These are phyloP conservation scores for Cotesia glomerata DNA, from an alignment of 1,140 invertebrate species.

Conservation along the genomic window DNA sequence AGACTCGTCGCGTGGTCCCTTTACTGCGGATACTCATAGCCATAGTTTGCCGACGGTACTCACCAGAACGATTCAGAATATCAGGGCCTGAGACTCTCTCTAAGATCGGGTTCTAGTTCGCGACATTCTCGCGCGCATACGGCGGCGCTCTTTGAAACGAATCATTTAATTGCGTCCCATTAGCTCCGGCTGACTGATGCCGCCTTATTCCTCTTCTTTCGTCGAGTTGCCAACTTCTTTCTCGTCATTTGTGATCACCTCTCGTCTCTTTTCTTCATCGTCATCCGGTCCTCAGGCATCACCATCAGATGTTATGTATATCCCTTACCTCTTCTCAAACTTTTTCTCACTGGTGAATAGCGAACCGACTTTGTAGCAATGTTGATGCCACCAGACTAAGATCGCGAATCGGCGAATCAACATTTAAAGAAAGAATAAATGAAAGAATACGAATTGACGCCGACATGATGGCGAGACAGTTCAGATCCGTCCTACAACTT, in stretches of 20 bases:
- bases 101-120: slow-evolving; percentile 52
- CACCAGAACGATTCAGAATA: neutral
- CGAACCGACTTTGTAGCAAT: slow-evolving; percentile 34
- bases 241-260: slow-evolving; percentile 9
- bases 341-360: slow-evolving; percentile 56
- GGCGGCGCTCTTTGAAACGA: slow-evolving; percentile 63
- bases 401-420: slow-evolving; percentile 14
- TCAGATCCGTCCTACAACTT: slow-evolving; percentile 18
- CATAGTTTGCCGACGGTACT: neutral
- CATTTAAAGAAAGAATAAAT: neutral
- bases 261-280: slow-evolving; percentile 14
- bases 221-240: slow-evolving; percentile 18
- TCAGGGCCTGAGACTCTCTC: neutral
- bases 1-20: slow-evolving; percentile 35
- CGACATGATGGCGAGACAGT: slow-evolving; percentile 15
- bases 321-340: slow-evolving; percentile 48
- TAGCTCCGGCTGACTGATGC: slow-evolving; percentile 50
- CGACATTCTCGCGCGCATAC: slow-evolving; percentile 61
- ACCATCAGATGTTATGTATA: slow-evolving; percentile 35
- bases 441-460: slow-evolving; percentile 9
- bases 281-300: slow-evolving; percentile 2
- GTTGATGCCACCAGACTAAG: slow-evolving; percentile 24
- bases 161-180: slow-evolving; percentile 66
- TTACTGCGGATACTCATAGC: slow-evolving; percentile 2
- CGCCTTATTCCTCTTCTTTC: slow-evolving; percentile 26